phyloP scores from a whole-genome alignment of 1,140 invertebrate genomes.

The Tenebrio molitor region DNA sequence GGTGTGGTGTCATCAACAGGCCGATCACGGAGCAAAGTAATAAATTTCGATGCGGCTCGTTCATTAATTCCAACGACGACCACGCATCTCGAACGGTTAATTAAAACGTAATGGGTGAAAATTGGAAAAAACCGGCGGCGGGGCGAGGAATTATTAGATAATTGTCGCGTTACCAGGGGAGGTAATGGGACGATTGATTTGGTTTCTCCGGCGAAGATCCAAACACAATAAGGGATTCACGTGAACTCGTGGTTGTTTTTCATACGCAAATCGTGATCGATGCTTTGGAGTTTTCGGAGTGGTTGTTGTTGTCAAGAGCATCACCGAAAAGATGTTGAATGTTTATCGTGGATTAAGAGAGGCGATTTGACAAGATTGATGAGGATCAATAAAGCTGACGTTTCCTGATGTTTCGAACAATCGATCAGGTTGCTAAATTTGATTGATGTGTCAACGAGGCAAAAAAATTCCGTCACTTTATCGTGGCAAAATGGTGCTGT shows the following conservation, averaged over 20 bases:
- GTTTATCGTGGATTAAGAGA: neutral
- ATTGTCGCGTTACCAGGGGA: neutral
- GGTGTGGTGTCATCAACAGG: neutral
- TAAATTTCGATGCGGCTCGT: neutral
- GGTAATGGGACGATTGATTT: neutral
- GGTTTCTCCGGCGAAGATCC: neutral
- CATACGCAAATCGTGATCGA: neutral
- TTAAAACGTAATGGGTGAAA: constrained; percentile 1
- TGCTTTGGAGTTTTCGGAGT: too few species aligned
- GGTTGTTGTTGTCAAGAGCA: too few species aligned
- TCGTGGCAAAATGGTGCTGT: too few species aligned
- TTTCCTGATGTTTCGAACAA: neutral
- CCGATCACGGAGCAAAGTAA: neutral
- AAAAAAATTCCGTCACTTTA: neutral
- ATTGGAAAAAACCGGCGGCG: neutral
- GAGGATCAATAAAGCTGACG: neutral
- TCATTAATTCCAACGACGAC: neutral
- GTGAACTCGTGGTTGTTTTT: neutral
- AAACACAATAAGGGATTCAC: neutral
- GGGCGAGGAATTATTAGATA: neutral
- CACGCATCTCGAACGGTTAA: constrained; percentile 3
- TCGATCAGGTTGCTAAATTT: neutral
- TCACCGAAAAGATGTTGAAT: too few species aligned
- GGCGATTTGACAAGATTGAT: neutral
- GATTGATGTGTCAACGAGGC: neutral